Conservation (phyloP, 1,140 invertebrate species). For the Drosophila setifemur region DNA sequence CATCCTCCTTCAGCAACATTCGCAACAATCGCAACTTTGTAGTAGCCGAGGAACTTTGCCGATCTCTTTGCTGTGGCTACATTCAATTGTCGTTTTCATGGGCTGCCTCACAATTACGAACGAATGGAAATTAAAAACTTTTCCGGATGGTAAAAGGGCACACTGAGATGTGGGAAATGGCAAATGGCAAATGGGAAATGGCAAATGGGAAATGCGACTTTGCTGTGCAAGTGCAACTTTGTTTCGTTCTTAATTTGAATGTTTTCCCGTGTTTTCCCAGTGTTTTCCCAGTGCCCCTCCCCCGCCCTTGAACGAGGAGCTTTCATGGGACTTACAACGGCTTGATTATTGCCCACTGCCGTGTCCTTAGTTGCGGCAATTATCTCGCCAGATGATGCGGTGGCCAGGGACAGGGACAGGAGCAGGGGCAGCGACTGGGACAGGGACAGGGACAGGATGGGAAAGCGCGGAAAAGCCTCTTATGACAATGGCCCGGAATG, state of each 20-base stretch:
- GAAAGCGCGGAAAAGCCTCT: constrained; percentile 8
- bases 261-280: not conserved
- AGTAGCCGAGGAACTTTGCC: not conserved
- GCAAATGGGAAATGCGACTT: not conserved
- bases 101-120: constrained; percentile 17
- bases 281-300: too few relatives aligned
- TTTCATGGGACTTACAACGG: constrained; percentile 3
- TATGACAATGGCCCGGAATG: not conserved
- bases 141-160: not conserved
- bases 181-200: too few relatives aligned
- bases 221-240: not conserved
- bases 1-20: too few relatives aligned
- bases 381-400: not conserved
- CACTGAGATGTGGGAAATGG: not conserved
- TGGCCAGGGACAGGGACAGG: not conserved
- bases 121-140: constrained; percentile 27
- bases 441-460: not conserved
- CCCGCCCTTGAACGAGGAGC: not conserved
- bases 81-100: constrained; percentile 23
- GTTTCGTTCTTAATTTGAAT: constrained; percentile 18
- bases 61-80: constrained; percentile 5
- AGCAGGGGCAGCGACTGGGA: not conserved
- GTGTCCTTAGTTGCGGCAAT: constrained; percentile 15
- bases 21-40: constrained; percentile 1
- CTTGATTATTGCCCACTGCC: constrained; percentile 2